These are phyloP conservation scores for Belonocnema kinseyi DNA, from an alignment of 1,140 invertebrate genomes.

Conservation along the genomic window DNA sequence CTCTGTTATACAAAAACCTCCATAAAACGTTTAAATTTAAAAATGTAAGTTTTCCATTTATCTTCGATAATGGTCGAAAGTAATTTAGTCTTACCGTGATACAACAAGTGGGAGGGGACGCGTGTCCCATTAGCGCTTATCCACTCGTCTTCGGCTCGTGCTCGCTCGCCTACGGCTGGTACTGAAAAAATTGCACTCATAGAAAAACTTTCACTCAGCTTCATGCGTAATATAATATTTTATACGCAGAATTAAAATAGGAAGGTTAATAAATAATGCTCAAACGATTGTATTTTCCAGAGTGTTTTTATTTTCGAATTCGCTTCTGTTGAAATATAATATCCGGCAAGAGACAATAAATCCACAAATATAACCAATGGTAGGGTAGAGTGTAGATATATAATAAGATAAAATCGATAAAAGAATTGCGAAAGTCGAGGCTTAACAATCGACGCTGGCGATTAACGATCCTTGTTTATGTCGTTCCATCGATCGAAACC, in stretches of 20 bases:
- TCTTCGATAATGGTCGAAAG: too few relatives aligned
- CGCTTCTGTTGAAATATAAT: slow-evolving; percentile 59
- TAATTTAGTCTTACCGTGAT: too few relatives aligned
- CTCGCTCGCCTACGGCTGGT: too few relatives aligned
- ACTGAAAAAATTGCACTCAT: too few relatives aligned
- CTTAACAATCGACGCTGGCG: slow-evolving; percentile 54
- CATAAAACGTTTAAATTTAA: too few relatives aligned
- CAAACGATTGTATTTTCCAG: slow-evolving; percentile 43
- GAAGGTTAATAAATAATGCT: slow-evolving; percentile 7
- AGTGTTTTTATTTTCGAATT: slow-evolving; percentile 60
- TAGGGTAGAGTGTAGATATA: slow-evolving; percentile 56
- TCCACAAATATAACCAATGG: slow-evolving; percentile 53
- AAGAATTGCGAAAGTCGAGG: slow-evolving; percentile 53
- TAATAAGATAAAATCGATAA: slow-evolving; percentile 56
- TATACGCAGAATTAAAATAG: background rate
- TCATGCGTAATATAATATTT: too few relatives aligned
- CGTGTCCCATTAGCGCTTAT: too few relatives aligned
- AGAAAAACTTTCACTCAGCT: too few relatives aligned
- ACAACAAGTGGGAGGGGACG: too few relatives aligned
- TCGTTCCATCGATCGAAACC: slow-evolving; percentile 57
- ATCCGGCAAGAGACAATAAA: slow-evolving; percentile 52
- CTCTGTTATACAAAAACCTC: too few relatives aligned
- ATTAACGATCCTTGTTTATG: slow-evolving; percentile 64
- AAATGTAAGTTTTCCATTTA: too few relatives aligned
- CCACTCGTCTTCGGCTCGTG: too few relatives aligned